These are phyloP conservation scores for Caenorhabditis briggsae DNA, from an alignment of 1,140 invertebrate species.

Conservation along the genomic window DNA sequence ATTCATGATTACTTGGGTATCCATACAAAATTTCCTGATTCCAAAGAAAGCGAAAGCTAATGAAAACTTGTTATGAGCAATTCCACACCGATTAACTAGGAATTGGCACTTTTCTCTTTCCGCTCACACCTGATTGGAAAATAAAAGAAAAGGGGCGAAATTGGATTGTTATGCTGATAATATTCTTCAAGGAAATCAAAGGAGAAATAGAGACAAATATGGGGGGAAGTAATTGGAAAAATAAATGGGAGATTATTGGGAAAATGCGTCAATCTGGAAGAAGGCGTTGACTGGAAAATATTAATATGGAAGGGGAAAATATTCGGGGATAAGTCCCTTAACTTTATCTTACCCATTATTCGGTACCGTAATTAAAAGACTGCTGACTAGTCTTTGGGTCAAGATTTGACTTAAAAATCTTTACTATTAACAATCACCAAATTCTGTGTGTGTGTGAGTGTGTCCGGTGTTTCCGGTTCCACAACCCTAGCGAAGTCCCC, in stretches of 20 bases:
- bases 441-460: too few relatives aligned
- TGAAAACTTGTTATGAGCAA: slow-evolving; percentile 2
- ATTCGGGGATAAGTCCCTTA: too few relatives aligned
- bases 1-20: not conserved
- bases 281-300: not conserved
- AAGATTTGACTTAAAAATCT: too few relatives aligned
- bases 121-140: not conserved
- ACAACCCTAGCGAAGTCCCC: too few relatives aligned
- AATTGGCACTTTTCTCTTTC: slow-evolving; percentile 30
- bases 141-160: not conserved
- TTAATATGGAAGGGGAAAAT: not conserved
- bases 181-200: not conserved
- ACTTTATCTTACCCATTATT: too few relatives aligned
- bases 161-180: slow-evolving; percentile 6
- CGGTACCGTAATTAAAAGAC: too few relatives aligned
- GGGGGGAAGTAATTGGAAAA: slow-evolving; percentile 1
- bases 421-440: too few relatives aligned
- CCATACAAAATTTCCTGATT: not conserved
- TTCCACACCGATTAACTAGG: not conserved
- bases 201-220: not conserved
- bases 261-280: slow-evolving; percentile 1
- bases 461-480: too few relatives aligned
- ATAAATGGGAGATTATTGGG: not conserved
- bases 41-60: not conserved
- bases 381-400: too few relatives aligned